phyloP scores from a whole-genome alignment of 2,888 invertebrate genomes.

The Cephus pulcher region DNA sequence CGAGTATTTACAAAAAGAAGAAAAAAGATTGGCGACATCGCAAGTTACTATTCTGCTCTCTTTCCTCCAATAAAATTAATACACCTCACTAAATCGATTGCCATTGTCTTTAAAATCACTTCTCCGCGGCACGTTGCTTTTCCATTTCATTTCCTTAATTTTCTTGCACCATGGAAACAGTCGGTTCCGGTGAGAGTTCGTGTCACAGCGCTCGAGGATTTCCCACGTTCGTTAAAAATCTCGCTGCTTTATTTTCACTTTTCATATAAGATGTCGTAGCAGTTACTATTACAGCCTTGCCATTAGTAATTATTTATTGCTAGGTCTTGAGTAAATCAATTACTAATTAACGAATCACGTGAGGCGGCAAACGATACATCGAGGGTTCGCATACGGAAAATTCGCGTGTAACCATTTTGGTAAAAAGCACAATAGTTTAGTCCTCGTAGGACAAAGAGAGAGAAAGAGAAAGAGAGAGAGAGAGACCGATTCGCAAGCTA shows the following conservation, averaged over 20 bases:
- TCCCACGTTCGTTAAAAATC: background rate
- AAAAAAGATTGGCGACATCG: background rate
- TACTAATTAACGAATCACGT: background rate
- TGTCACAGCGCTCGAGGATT: background rate
- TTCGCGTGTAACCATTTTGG: background rate
- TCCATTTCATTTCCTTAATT: background rate
- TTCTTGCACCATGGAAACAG: background rate
- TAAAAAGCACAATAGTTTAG: background rate
- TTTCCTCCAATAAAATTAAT: background rate
- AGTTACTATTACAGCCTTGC: background rate
- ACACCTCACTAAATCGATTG: background rate
- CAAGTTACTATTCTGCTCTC: background rate
- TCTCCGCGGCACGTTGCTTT: background rate
- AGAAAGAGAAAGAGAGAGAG: background rate
- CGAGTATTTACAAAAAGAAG: slow-evolving; percentile 44
- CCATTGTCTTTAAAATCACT: background rate
- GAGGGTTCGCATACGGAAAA: background rate
- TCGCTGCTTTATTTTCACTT: background rate
- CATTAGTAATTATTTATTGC: background rate
- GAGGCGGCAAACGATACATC: background rate
- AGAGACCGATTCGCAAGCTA: background rate
- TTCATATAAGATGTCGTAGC: background rate
- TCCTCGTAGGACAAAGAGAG: background rate
- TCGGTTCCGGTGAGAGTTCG: background rate
- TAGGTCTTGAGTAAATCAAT: background rate